Percentiles rank a stretch among this genome's conserved stretches.
Conservation (phyloP, 1,140 invertebrate species). For the Sycophila sp. region DNA sequence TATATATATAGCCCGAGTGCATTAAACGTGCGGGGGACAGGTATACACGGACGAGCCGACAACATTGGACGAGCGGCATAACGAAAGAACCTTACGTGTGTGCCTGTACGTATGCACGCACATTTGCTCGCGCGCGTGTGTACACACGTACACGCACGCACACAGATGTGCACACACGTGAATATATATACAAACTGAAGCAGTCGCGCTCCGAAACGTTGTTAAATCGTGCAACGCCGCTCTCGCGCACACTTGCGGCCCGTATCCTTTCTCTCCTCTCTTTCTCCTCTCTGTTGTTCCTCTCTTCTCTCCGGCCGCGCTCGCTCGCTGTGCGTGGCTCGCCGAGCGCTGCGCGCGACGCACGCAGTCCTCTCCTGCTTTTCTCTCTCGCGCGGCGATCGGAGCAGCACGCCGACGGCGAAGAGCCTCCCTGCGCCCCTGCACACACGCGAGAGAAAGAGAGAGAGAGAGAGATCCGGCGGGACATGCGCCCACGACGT, state of each 20-base stretch:
- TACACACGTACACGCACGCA: too few species aligned
- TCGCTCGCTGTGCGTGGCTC: background rate
- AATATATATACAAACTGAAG: background rate
- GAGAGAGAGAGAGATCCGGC: too few species aligned
- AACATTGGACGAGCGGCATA: background rate
- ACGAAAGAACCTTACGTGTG: too few species aligned
- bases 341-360: background rate
- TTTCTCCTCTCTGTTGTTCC: slow-evolving; percentile 6
- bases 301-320: background rate
- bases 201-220: background rate
- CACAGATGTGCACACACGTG: too few species aligned
- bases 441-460: too few species aligned
- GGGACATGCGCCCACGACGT: slow-evolving; percentile 27
- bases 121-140: too few species aligned
- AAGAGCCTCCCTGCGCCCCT: background rate
- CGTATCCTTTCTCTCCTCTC: slow-evolving; percentile 34
- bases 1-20: too few species aligned
- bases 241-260: background rate
- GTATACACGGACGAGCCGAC: too few species aligned
- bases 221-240: slow-evolving; percentile 38
- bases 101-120: too few species aligned
- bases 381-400: background rate
- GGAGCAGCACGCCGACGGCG: background rate
- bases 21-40: too few species aligned
- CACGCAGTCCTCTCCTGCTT: background rate